Percentiles rank a stretch among this genome's conserved stretches.
phyloP scores from a whole-genome alignment of 2,797 vertebrate genomes.

The Rhynchotus rufescens region DNA sequence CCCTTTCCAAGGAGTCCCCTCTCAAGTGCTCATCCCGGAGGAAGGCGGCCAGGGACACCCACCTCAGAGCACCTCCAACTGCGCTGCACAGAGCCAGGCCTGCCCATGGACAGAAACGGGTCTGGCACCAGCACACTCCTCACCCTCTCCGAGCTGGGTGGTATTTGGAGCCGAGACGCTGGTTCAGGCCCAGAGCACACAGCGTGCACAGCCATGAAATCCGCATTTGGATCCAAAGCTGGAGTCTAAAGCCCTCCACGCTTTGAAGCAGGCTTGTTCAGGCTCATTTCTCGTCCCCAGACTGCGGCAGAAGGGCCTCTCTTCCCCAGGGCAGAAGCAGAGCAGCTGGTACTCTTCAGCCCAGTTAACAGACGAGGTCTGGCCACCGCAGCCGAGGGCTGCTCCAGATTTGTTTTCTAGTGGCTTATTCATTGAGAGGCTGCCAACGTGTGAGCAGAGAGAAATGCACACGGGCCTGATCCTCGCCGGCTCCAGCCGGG shows the following conservation, averaged over 20 bases:
- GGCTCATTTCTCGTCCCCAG: slow-evolving; percentile 31
- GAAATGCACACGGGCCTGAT: slow-evolving; percentile 50
- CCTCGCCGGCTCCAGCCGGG: neutral
- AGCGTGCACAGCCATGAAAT: slow-evolving; percentile 44
- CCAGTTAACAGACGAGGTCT: slow-evolving; percentile 59
- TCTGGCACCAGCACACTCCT: neutral
- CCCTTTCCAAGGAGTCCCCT: neutral
- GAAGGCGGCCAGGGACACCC: neutral
- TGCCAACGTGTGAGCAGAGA: slow-evolving; percentile 51
- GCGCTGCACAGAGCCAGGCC: neutral
- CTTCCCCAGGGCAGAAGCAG: slow-evolving; percentile 41
- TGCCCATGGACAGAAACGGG: neutral
- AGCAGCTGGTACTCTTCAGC: slow-evolving; percentile 73
- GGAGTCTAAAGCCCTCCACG: slow-evolving; percentile 16
- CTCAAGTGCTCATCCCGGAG: neutral
- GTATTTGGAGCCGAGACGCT: neutral
- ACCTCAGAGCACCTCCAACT: neutral
- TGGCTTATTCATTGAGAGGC: slow-evolving; percentile 57
- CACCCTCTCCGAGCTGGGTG: neutral
- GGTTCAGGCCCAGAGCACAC: neutral
- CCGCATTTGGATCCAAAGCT: slow-evolving; percentile 20
- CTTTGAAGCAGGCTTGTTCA: slow-evolving; percentile 10
- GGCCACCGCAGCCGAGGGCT: slow-evolving; percentile 40
- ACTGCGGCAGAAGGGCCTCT: slow-evolving; percentile 64
- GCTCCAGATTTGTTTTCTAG: slow-evolving; percentile 66